Base-by-base conservation (phyloP, 2,888 invertebrate genomes). In the Tortrix viridana region DNA sequence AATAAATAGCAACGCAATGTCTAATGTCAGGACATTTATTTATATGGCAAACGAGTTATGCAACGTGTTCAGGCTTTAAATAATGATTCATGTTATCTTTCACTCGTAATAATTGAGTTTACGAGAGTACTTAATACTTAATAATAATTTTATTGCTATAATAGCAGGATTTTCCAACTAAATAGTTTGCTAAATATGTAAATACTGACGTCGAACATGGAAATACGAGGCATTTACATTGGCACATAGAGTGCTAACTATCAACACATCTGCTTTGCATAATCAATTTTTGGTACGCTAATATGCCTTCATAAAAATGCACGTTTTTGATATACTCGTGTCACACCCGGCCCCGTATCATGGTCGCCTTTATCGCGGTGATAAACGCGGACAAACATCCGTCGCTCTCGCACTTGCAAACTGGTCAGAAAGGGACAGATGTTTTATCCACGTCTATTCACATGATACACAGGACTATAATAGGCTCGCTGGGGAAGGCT, bases 151-250 rank as follows among this genome's bases (percentile, higher is more conserved):
- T 37, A 46, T 37, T 59, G 52, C 23, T 46, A 46, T 46, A 32
- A 32, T 32, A 32, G 23, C 14, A 41, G 26, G 47, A 19, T 41
- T 60, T 53, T 48, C 20, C 53, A 19, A 54, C 54, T 48, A 54
- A 60, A 60, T 22, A 19, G 60, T 53, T 46, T 38, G 53, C 55
- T 32, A 61, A 61, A 55, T 61, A 55, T 61, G 32, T 61, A 49
- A 32, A 37, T 9, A 32, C 22, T 56, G 55, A 56, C 62, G 62
- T 61, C 20, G 18, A 44, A 56, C 32, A 46, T 38, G 37, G 38
- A 44, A 49, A 61, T 55, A 32, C 32, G 32, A 50, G n/a, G 50
- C 41, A 47, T 38, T 19, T 22, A 49, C 55, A 22, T 55, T 48
- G 19, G 56, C 43, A 26, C 53, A 61, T 19, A 19, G 23, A 47